Percentiles rank a stretch among this genome's conserved stretches.
Conservation (phyloP, 1,140 invertebrate species). For the Nomia melanderi region DNA sequence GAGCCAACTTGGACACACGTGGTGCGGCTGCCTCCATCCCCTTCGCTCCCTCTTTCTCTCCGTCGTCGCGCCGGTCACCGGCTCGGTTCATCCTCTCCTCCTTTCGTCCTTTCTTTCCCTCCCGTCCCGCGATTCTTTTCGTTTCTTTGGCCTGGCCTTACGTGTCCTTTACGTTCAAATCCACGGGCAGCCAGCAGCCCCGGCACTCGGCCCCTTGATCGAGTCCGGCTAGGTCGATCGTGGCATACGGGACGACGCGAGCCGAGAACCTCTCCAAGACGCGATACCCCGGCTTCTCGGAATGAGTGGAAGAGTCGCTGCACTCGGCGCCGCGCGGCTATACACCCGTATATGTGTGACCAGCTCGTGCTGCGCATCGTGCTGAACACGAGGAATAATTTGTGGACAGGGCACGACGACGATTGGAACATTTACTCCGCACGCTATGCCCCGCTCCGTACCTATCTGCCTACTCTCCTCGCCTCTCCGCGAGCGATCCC, state of each 20-base stretch:
- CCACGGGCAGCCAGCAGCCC: constrained; percentile 33
- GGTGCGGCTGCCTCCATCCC: constrained; percentile 39
- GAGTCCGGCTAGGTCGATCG: constrained; percentile 71
- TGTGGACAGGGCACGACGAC: constrained; percentile 76
- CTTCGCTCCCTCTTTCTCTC: constrained; percentile 20
- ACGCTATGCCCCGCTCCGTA: constrained; percentile 59
- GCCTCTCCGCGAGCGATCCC: no score
- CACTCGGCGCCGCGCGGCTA: constrained; percentile 42
- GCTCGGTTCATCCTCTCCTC: constrained; percentile 4
- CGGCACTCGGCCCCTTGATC: constrained; percentile 36
- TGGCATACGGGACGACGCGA: constrained; percentile 72
- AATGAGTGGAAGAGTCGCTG: constrained; percentile 66
- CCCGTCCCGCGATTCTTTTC: constrained; percentile 4
- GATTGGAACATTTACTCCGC: constrained; percentile 70
- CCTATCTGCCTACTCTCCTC: constrained; percentile 54
- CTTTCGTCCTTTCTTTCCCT: constrained; percentile 4
- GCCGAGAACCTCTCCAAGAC: constrained; percentile 60
- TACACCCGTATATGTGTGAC: constrained; percentile 44
- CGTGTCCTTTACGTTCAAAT: constrained; percentile 30
- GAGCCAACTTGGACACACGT: constrained; percentile 59
- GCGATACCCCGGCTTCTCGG: constrained; percentile 69
- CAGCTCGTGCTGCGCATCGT: constrained; percentile 66
- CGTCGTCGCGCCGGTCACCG: constrained; percentile 7
- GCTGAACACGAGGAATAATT: constrained; percentile 77
- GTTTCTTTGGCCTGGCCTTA: background rate